Percentiles rank a stretch among this genome's conserved stretches.
Evolutionary conservation across 2,113 vertebrate species (phyloP).

Genomic region (Trochalopteron elliotii): DNA sequence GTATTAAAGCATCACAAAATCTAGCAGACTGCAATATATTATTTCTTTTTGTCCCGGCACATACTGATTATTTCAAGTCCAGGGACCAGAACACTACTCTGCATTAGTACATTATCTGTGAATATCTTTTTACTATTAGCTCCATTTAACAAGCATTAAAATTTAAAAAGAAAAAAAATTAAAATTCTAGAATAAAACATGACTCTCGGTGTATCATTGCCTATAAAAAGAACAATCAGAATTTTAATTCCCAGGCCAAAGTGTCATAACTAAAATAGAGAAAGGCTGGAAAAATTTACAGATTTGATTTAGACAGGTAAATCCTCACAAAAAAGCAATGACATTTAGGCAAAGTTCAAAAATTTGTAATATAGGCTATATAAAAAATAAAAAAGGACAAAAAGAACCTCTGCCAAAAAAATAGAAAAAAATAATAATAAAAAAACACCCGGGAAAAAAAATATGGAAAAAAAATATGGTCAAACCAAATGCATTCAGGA

Average conservation of each 20-base stretch:
- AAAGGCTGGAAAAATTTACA: not conserved
- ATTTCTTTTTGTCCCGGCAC: not conserved
- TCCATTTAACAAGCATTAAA: not conserved
- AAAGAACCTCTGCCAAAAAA: too few relatives aligned
- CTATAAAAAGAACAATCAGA: not conserved
- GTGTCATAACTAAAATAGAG: not conserved
- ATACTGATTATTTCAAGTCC: not conserved
- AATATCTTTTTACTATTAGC: not conserved
- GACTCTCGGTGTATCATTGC: not conserved
- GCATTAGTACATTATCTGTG: not conserved
- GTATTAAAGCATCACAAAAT: not conserved
- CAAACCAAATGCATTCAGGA: too few relatives aligned
- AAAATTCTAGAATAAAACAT: not conserved
- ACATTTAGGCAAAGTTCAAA: not conserved
- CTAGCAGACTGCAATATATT: not conserved
- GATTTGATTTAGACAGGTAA: not conserved
- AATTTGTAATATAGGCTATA: not conserved
- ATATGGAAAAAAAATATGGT: too few relatives aligned
- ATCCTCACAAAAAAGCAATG: rapidly evolving
- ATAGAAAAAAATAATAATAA: too few relatives aligned
- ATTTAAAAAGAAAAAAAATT: not conserved
- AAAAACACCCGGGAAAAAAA: too few relatives aligned
- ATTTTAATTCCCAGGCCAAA: not conserved
- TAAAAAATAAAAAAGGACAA: too few relatives aligned
- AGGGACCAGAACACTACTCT: not conserved